Evolutionary conservation across 2,113 vertebrate species (phyloP).

Genomic region (Leptodactylus fuscus): DNA sequence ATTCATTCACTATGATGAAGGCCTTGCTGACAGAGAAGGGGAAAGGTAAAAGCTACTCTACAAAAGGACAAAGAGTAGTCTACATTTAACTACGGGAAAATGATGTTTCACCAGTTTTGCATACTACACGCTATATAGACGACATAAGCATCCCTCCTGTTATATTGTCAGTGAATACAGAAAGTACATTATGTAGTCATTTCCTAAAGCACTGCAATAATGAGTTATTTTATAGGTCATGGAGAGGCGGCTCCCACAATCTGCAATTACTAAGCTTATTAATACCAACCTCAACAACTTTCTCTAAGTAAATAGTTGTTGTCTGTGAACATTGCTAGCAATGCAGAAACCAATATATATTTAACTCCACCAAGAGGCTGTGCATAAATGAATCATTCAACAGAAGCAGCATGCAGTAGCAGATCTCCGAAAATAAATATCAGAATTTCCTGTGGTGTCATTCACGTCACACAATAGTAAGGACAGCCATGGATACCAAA

Average conservation of each 20-base stretch:
- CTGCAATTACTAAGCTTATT: slow-evolving; percentile 18
- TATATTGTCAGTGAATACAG: background rate
- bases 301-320: slow-evolving; percentile 2
- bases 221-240: background rate
- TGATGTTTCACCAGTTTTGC: background rate
- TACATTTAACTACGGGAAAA: slow-evolving; percentile 10
- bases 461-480: slow-evolving; percentile 18
- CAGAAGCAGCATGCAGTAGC: background rate
- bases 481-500: background rate
- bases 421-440: slow-evolving; percentile 16
- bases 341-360: slow-evolving; percentile 15
- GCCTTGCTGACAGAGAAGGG: slow-evolving; percentile 17
- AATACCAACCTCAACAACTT: slow-evolving; percentile 17
- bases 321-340: background rate
- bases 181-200: slow-evolving; percentile 3
- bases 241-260: background rate
- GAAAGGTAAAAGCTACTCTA: slow-evolving; percentile 29
- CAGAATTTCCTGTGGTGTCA: background rate
- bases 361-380: background rate
- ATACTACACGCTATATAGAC: background rate
- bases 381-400: slow-evolving; percentile 2
- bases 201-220: background rate
- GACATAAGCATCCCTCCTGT: background rate
- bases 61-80: slow-evolving; percentile 35
- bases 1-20: slow-evolving; percentile 9